Conservation (phyloP, 2,113 vertebrate genomes). For the Dicentrarchus labrax region DNA sequence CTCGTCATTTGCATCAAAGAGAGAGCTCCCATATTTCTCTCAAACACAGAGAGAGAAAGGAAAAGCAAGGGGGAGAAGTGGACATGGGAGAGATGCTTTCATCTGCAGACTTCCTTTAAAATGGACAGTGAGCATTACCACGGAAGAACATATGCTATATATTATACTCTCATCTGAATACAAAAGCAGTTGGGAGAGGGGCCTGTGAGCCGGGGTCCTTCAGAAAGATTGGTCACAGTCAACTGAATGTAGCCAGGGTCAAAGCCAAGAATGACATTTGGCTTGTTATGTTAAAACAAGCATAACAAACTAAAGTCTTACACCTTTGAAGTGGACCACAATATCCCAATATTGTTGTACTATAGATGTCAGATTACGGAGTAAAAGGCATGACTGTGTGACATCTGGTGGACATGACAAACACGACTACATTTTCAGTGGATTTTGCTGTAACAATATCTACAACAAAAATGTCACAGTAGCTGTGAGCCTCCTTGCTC, state of each 20-base stretch:
- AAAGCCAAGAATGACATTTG: conserved; percentile 68
- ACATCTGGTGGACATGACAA: conserved; percentile 59
- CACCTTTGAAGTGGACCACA: conserved; percentile 69
- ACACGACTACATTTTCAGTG: conserved; percentile 17
- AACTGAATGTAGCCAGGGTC: conserved; percentile 62
- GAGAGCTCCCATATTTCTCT: conserved; percentile 76
- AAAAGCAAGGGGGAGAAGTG: conserved; percentile 58
- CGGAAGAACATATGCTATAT: conserved; percentile 80
- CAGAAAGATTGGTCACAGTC: conserved; percentile 78
- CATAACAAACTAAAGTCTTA: conserved; percentile 48
- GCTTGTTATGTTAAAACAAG: conserved; percentile 69
- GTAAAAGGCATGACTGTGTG: conserved; percentile 47
- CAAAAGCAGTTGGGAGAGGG: conserved; percentile 78
- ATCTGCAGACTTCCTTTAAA: conserved; percentile 78
- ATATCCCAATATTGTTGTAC: conserved; percentile 45
- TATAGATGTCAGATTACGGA: conserved; percentile 39
- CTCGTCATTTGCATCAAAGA: conserved; percentile 81
- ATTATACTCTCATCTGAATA: conserved; percentile 85
- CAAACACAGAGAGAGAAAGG: conserved; percentile 64
- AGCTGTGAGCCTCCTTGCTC: neutral
- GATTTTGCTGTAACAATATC: conserved; percentile 21
- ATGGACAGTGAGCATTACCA: conserved; percentile 75
- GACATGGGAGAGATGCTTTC: conserved; percentile 77
- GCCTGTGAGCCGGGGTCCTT: conserved; percentile 62
- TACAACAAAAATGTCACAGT: conserved; percentile 24